Percentiles rank a stretch among this genome's conserved stretches.
phyloP scores from a whole-genome alignment of 1,140 invertebrate species.

The Penaeus vannamei region DNA sequence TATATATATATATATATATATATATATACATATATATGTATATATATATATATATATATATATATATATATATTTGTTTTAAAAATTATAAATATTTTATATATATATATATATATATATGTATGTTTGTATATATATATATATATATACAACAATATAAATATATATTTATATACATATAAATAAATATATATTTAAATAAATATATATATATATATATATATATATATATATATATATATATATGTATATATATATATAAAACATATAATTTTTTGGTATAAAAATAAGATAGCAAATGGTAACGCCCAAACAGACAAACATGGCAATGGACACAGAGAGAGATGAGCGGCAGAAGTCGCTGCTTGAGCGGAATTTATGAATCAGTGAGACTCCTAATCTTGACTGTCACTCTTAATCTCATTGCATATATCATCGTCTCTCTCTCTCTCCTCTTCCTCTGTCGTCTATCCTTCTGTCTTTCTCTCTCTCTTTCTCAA shows the following conservation, averaged over 20 bases:
- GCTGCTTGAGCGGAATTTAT: too few relatives aligned
- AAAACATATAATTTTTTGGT: not conserved
- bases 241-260: constrained; percentile 3
- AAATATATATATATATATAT: constrained; percentile 24
- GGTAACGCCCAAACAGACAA: not conserved
- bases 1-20: constrained; percentile 29
- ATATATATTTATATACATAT: constrained; percentile 25
- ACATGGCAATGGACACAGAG: not conserved
- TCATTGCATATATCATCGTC: too few relatives aligned
- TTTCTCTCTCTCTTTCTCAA: too few relatives aligned
- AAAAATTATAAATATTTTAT: not conserved
- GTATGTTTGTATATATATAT: not conserved
- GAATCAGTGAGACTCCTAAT: too few relatives aligned
- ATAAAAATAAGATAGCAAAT: not conserved
- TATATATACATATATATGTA: constrained; percentile 18
- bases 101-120: not conserved
- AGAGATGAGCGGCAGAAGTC: too few relatives aligned
- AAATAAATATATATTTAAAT: constrained; percentile 11
- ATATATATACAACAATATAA: not conserved
- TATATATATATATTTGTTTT: not conserved
- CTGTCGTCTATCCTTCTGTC: too few relatives aligned
- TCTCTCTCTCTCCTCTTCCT: too few relatives aligned
- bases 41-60: not conserved
- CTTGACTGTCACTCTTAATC: too few relatives aligned
- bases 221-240: not conserved